A percentile compares a stretch with the other conserved stretches of the same genome.
Evolutionary conservation across 2,113 vertebrate species (phyloP).

Genomic region (Garra rufa): DNA sequence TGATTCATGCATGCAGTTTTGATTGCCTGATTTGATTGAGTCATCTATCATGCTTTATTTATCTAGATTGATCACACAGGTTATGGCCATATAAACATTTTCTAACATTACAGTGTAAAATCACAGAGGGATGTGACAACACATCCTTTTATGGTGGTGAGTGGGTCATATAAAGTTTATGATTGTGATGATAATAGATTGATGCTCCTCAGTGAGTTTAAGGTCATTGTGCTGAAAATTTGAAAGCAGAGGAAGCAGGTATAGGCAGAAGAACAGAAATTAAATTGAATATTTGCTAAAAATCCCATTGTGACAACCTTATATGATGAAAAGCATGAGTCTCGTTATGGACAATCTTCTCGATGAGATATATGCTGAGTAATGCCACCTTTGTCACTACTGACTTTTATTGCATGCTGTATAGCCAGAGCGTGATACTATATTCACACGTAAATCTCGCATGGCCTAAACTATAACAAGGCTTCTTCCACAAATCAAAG

Average conservation of each 20-base stretch:
- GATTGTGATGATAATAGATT: conserved; percentile 16
- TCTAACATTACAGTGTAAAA: not conserved
- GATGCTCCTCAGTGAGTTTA: not conserved
- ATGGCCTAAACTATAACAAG: not conserved
- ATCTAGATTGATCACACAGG: not conserved
- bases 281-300: no score
- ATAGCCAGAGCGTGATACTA: not conserved
- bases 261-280: not conserved
- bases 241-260: not conserved
- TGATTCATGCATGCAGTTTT: conserved; percentile 7
- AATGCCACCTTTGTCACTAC: conserved; percentile 39
- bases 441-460: not conserved
- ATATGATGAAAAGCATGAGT: not conserved
- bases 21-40: not conserved
- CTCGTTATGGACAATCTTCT: not conserved
- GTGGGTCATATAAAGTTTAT: conserved; percentile 9
- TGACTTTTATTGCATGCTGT: conserved; percentile 35
- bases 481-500: not conserved
- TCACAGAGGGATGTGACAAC: conserved; percentile 10
- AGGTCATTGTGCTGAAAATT: not conserved
- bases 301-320: not conserved
- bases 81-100: not conserved
- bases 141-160: not conserved
- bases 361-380: not conserved
- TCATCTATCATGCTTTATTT: not conserved